Conservation (phyloP, 2,797 vertebrate species). For the Hydrocynus forskahlii region DNA sequence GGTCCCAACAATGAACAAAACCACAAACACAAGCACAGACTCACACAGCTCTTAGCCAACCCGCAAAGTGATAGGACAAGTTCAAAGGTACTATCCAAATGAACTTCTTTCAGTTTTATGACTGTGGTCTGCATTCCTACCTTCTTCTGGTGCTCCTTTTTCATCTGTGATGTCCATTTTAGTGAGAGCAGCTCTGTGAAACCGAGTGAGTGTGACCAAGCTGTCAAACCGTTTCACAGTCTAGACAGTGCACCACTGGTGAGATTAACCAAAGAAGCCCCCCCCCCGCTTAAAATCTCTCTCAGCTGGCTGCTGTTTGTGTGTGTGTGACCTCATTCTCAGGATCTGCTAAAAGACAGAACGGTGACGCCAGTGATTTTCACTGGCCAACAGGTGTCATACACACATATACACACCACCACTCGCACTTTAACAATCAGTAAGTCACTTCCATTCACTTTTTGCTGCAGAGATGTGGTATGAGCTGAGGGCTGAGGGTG, state of each 20-base stretch:
- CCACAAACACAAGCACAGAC: not conserved
- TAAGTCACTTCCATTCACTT: no score
- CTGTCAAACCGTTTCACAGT: constrained; percentile 20
- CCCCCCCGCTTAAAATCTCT: constrained; percentile 32
- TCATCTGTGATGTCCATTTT: constrained; percentile 63
- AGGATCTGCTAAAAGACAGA: constrained; percentile 43
- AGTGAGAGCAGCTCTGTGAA: constrained; percentile 1
- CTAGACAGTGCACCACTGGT: not conserved
- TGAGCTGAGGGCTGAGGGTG: not conserved
- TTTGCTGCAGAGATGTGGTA: not conserved
- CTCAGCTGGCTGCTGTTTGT: constrained; percentile 34
- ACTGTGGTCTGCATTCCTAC: constrained; percentile 58
- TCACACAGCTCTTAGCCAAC: not conserved
- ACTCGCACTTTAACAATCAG: constrained; percentile 25
- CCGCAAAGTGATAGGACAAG: not conserved
- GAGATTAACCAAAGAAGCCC: constrained; percentile 35
- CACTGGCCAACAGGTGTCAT: constrained; percentile 66
- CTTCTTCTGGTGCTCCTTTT: constrained; percentile 70
- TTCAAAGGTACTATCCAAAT: not conserved
- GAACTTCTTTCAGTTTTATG: constrained; percentile 1
- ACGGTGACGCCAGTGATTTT: constrained; percentile 50
- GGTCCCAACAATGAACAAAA: constrained; percentile 51
- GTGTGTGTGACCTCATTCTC: constrained; percentile 49
- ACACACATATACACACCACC: constrained; percentile 42
- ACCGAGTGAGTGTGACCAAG: not conserved